Evolutionary conservation across 2,113 vertebrate species (phyloP).

Genomic region (Phylloscopus whistleri): DNA sequence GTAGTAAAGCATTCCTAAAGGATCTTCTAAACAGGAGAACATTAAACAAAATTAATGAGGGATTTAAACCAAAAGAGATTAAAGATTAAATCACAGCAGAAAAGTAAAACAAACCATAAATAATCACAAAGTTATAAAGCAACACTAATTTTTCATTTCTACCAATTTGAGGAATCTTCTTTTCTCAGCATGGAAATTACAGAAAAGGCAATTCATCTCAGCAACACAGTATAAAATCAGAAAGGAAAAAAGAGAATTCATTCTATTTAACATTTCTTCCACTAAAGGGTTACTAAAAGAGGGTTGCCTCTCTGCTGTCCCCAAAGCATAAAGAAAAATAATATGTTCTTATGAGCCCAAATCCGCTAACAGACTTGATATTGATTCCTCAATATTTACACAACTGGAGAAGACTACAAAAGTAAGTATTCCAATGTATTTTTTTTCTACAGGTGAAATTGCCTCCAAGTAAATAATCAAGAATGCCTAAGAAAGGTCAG

Average conservation of each 20-base stretch:
- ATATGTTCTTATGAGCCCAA: not conserved
- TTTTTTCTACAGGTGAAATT: not conserved
- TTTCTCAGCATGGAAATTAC: not conserved
- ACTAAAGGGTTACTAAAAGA: not conserved
- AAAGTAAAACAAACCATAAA: conserved; percentile 30
- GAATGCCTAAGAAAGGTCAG: not conserved
- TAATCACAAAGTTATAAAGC: not conserved
- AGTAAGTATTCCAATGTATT: not conserved
- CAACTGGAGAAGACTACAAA: not conserved
- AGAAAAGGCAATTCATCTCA: not conserved
- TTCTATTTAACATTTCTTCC: not conserved
- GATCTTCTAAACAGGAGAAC: not conserved
- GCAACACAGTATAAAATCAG: not conserved
- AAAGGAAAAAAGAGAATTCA: not conserved
- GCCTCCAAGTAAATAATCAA: not conserved
- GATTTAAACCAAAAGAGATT: not conserved
- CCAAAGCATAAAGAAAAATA: not conserved
- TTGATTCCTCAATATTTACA: not conserved
- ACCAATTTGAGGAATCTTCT: not conserved
- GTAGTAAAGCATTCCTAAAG: not conserved
- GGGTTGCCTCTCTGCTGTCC: not conserved
- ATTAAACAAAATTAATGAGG: conserved; percentile 1
- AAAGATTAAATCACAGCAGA: not conserved
- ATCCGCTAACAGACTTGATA: not conserved
- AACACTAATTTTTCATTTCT: not conserved